Evolutionary conservation across 1,140 invertebrate species (phyloP).

Genomic region (Campoletis sonorensis): DNA sequence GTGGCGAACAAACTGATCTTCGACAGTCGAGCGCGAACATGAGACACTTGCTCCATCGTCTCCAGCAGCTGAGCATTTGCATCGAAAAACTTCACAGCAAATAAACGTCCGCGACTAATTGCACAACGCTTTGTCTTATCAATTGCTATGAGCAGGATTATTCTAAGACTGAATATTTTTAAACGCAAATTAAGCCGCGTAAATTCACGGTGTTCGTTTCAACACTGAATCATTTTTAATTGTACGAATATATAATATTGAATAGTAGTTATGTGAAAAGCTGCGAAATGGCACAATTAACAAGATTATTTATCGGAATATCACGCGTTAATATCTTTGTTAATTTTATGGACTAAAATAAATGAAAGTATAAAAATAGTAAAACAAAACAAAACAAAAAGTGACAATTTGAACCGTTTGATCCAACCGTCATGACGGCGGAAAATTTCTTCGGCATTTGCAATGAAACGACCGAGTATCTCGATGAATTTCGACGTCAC

Average conservation of each 20-base stretch:
- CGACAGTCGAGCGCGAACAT: constrained; percentile 84
- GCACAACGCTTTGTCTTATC: too few relatives aligned
- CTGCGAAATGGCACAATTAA: too few relatives aligned
- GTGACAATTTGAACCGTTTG: too few relatives aligned
- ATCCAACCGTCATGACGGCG: too few relatives aligned
- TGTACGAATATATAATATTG: too few relatives aligned
- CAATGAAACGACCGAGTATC: too few relatives aligned
- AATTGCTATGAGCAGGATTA: constrained; percentile 1
- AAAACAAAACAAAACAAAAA: background rate
- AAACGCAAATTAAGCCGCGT: too few relatives aligned
- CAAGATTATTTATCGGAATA: constrained; percentile 28
- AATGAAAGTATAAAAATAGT: constrained; percentile 14
- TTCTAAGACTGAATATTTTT: background rate
- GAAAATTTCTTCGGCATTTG: too few relatives aligned
- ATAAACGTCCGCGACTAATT: constrained; percentile 50
- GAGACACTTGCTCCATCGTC: constrained; percentile 86
- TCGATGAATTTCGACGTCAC: too few relatives aligned
- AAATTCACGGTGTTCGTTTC: too few relatives aligned
- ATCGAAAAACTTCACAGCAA: constrained; percentile 88
- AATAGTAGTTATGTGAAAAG: too few relatives aligned
- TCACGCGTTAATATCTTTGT: background rate
- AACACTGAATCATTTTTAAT: too few relatives aligned
- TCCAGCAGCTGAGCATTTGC: constrained; percentile 89
- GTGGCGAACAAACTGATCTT: constrained; percentile 77
- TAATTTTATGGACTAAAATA: constrained; percentile 13